Base-by-base conservation (phyloP, 2,888 invertebrate genomes). In the Acanthosepion esculentum region DNA sequence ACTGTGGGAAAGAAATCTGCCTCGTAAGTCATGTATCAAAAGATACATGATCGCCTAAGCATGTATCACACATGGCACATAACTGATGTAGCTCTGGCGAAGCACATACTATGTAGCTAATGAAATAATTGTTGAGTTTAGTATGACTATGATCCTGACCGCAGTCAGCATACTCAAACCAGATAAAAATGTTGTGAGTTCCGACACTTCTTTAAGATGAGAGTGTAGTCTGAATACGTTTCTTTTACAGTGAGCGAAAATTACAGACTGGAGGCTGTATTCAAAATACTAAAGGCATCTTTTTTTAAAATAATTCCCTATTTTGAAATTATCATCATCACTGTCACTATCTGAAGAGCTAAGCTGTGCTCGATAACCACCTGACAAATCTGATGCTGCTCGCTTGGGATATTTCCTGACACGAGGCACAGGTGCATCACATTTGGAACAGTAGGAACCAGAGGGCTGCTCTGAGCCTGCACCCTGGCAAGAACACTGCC, bases 361-460 rank as follows among this genome's bases (percentile, higher is more conserved):
- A n/a, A 78, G n/a, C n/a, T 78, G 78, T 12, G n/a, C 78, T 5
- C 78, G 78, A n/a, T 78, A 78, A 12, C 78, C 78, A 78, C 78
- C 78, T 1, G 78, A 78, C n/a, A 78, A 78, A 78, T 78, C 78
- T 15, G 78, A 78, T 15, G 78, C 78, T 78, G 78, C 78, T 78
- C 78, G n/a, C n/a, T 78, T 78, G n/a, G 78, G 78, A 78, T 78
- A 78, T 78, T 78, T 78, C n/a, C 78, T 78, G n/a, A 78, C 33
- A 15, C 78, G 78, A 78, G 78, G 78, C 78, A 78, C 78, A n/a
- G n/a, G 15, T 15, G 78, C 78, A n/a, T 78, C 78, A 78, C 78
- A 78, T n/a, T 78, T 78, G n/a, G n/a, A n/a, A n/a, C 78, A 78
- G n/a, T 78, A 78, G n/a, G 78, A 78, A 33, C 78, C 78, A 5